Base-by-base conservation (phyloP, 2,797 vertebrate species). In the Pangasius sanitwongsei region DNA sequence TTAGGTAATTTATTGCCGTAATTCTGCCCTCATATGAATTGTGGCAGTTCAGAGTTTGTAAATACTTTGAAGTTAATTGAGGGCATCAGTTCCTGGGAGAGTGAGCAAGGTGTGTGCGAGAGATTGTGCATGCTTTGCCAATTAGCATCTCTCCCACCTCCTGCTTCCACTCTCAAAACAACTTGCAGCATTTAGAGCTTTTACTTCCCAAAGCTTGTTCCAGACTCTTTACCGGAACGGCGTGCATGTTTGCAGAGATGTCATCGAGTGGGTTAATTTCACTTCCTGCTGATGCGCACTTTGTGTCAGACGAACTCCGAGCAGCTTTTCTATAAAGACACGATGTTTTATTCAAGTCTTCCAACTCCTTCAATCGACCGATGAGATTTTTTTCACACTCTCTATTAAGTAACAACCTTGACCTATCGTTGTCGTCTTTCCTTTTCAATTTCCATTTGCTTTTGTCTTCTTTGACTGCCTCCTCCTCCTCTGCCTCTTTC, bases 11-110 rank as follows among this genome's bases (percentile, higher is more conserved):
- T 92, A 93, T 92, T 87, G 92, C 90, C 69, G 90, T 93, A 92
- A 92, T 92, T 92, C 90, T 91, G 88, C 87, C 88, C 88, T 85
- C 80, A 55, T 89, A 89, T 91, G 91, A 93, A 91, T 89, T 53
- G 89, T 84, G 70, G 87, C 88, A 88, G 87, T 92, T 93, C 88
- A 90, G 91, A 91, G 92, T 91, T 93, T 91, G 91, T 91, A 92
- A 93, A 93, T 93, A 91, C 90, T 91, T 92, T 87, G 89, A 93
- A 92, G 91, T 91, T 93, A 93, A 93, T 93, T 92, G 92, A 92
- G 92, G 92, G 91, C 92, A 92, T 90, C 91, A 87, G 90, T 90
- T 91, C 91, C 89, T 83, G 82, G 67, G 90, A 91, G 92, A 90
- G 86, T 61, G 81, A 85, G 83, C 77, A 81, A 87, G 88, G 89